These are phyloP conservation scores for Oreonectes daqikongensis DNA, from an alignment of 2,797 vertebrate species.

Conservation along the genomic window DNA sequence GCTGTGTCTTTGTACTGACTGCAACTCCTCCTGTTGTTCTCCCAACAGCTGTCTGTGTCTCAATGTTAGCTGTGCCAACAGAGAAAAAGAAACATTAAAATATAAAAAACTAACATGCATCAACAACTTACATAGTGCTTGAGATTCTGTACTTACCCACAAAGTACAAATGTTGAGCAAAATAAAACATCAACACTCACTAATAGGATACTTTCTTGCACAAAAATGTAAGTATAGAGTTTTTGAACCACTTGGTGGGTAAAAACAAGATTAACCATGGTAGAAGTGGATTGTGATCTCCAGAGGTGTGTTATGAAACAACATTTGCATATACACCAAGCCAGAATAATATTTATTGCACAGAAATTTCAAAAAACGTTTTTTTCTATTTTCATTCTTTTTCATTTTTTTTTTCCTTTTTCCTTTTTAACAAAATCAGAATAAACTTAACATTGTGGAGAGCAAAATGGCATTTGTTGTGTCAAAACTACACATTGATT, in stretches of 20 bases:
- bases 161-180: too few relatives aligned
- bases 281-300: neutral
- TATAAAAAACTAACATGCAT: neutral
- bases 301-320: neutral
- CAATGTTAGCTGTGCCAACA: neutral
- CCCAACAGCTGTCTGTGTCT: too few relatives aligned
- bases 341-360: constrained; percentile 26
- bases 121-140: too few relatives aligned
- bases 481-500: constrained; percentile 47
- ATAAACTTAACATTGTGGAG: constrained; percentile 61
- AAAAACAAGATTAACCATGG: neutral
- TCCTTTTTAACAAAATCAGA: constrained; percentile 70
- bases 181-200: too few relatives aligned
- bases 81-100: neutral
- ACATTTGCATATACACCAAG: constrained; percentile 18
- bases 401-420: constrained; percentile 60
- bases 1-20: too few relatives aligned
- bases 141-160: too few relatives aligned
- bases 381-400: constrained; percentile 43
- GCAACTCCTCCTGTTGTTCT: neutral
- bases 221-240: too few relatives aligned
- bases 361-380: constrained; percentile 33
- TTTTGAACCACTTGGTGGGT: too few relatives aligned
- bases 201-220: too few relatives aligned
- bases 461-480: constrained; percentile 63